phyloP scores from a whole-genome alignment of 1,140 invertebrate species.

The Drosophila bipectinata region DNA sequence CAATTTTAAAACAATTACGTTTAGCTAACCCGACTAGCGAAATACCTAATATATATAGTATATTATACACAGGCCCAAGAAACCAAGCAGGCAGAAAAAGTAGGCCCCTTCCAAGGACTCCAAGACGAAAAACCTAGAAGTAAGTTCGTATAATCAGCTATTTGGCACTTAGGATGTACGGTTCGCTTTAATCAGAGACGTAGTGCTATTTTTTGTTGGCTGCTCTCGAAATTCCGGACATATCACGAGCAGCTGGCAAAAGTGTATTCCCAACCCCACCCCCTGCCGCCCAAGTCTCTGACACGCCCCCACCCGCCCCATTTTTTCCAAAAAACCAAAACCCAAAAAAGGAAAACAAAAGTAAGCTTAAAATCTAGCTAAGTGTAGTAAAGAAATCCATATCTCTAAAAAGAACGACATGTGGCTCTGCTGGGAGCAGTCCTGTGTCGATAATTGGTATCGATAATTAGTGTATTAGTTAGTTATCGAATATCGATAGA shows the following conservation, averaged over 20 bases:
- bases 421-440: background rate
- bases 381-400: constrained; percentile 34
- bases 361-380: background rate
- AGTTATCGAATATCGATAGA: constrained; percentile 22
- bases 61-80: background rate
- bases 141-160: constrained; percentile 25
- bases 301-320: constrained; percentile 13
- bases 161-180: constrained; percentile 13
- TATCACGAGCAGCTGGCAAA: constrained; percentile 40
- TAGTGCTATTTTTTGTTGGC: constrained; percentile 18
- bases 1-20: constrained; percentile 60
- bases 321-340: constrained; percentile 1
- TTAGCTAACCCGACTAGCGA: constrained; percentile 37
- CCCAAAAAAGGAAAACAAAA: background rate
- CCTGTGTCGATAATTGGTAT: constrained; percentile 24
- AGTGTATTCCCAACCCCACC: background rate
- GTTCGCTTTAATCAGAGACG: constrained; percentile 26
- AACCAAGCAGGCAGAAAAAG: background rate
- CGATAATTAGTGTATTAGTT: constrained; percentile 15
- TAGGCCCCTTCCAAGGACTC: background rate
- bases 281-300: constrained; percentile 1
- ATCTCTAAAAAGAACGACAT: constrained; percentile 22
- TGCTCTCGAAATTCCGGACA: constrained; percentile 29
- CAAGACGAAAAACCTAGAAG: background rate
- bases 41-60: background rate